Conservation (phyloP, 2,797 vertebrate genomes). For the Bradypodion ventrale region DNA sequence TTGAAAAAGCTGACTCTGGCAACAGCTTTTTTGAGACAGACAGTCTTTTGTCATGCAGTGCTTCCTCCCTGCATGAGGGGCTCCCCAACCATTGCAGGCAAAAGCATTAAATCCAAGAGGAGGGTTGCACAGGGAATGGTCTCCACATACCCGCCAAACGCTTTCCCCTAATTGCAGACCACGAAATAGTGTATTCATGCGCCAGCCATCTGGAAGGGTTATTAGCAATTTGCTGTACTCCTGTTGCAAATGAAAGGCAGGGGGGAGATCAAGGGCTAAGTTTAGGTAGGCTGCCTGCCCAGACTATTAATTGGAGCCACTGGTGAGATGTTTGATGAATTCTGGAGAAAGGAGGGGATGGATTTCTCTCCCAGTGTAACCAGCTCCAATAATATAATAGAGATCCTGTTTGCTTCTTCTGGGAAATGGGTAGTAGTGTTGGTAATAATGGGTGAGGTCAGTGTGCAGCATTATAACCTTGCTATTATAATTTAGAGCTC, state of each 20-base stretch:
- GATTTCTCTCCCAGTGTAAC: neutral
- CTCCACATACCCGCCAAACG: neutral
- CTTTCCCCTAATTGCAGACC: neutral
- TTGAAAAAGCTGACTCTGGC: neutral
- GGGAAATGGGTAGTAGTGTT: too few species aligned
- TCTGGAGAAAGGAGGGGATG: neutral
- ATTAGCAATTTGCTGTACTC: slow-evolving; percentile 34
- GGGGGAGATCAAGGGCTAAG: neutral
- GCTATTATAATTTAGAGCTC: too few species aligned
- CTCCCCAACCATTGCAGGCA: neutral
- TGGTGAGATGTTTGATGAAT: neutral
- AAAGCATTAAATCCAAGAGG: neutral
- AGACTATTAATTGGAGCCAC: neutral
- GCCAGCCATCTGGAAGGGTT: slow-evolving; percentile 31
- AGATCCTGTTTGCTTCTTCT: too few species aligned
- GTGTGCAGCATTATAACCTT: too few species aligned
- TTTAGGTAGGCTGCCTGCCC: neutral
- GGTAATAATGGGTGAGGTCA: too few species aligned
- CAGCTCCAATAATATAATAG: neutral
- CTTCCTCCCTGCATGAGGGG: neutral
- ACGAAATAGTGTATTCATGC: slow-evolving; percentile 1
- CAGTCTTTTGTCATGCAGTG: neutral
- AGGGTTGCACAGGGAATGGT: neutral
- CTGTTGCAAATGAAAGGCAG: slow-evolving; percentile 12
- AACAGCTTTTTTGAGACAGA: neutral